Conservation (phyloP, 2,113 vertebrate species). For the Prolemur simus region DNA sequence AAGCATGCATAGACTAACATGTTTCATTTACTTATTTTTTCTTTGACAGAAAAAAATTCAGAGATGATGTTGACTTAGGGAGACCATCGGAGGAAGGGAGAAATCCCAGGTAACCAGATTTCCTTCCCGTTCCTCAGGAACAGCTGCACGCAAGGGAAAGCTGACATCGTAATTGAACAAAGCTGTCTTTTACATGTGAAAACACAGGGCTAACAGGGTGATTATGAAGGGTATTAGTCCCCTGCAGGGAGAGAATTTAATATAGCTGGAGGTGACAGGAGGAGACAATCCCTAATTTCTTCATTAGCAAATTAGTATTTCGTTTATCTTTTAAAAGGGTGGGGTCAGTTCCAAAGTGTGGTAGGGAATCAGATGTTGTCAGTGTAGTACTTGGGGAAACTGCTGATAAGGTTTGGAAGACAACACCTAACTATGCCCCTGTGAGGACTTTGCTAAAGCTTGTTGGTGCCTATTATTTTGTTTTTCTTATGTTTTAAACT, state of each 20-base stretch:
- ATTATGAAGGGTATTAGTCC: not conserved
- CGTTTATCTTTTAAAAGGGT: not conserved
- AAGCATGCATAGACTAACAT: not conserved
- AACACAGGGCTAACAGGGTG: not conserved
- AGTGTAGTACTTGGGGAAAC: not conserved
- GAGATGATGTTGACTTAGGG: not conserved
- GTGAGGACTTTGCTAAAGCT: not conserved
- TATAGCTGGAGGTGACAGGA: not conserved
- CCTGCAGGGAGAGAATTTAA: not conserved
- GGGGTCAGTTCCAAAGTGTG: not conserved
- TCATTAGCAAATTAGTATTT: not conserved
- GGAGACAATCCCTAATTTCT: not conserved
- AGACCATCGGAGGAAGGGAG: not conserved
- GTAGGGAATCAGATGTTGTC: not conserved
- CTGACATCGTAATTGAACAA: not conserved
- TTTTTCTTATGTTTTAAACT: not conserved
- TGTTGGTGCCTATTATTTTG: not conserved
- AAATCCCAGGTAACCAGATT: not conserved
- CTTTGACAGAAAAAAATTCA: not conserved
- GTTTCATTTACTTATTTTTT: not conserved
- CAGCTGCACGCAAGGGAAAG: not conserved
- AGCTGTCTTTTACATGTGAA: not conserved
- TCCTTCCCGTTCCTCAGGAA: not conserved
- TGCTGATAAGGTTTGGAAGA: not conserved
- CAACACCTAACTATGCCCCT: not conserved